Conservation (phyloP, 1,140 invertebrate genomes). For the Drosophila lacteicornis region DNA sequence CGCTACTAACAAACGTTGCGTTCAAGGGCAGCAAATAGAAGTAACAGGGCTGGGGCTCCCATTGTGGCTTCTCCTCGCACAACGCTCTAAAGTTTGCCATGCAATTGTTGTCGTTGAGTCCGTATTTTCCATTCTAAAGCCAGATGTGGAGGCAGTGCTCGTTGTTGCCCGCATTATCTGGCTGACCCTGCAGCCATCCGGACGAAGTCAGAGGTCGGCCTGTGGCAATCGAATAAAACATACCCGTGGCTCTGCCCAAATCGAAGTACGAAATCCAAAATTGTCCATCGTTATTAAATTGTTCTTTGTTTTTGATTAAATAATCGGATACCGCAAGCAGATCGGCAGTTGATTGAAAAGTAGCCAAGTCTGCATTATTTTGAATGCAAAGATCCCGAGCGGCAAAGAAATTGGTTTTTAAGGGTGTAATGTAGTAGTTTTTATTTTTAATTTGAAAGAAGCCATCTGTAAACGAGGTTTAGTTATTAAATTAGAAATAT, state of each 20-base stretch:
- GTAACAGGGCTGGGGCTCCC: neutral
- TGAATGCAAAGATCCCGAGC: constrained; percentile 4
- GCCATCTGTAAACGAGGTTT: neutral
- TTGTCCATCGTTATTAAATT: neutral
- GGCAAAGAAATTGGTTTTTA: constrained; percentile 2
- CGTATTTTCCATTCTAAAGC: neutral
- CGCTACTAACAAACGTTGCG: neutral
- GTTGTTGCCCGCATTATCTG: neutral
- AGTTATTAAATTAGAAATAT: neutral
- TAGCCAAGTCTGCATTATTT: neutral
- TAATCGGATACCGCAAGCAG: neutral
- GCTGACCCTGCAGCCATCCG: neutral
- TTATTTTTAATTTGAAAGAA: neutral
- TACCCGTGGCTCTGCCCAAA: neutral
- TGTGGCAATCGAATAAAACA: constrained; percentile 5
- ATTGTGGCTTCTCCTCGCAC: constrained; percentile 1
- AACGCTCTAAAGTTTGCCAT: neutral
- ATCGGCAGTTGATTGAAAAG: neutral
- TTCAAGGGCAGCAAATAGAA: neutral
- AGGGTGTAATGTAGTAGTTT: neutral
- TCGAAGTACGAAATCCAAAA: constrained; percentile 5
- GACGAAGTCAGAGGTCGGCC: neutral
- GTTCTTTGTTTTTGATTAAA: neutral
- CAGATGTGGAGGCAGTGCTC: constrained; percentile 6
- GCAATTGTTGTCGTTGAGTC: neutral